Base-by-base conservation (phyloP, 2,797 vertebrate species). In the Bradypodion ventrale region DNA sequence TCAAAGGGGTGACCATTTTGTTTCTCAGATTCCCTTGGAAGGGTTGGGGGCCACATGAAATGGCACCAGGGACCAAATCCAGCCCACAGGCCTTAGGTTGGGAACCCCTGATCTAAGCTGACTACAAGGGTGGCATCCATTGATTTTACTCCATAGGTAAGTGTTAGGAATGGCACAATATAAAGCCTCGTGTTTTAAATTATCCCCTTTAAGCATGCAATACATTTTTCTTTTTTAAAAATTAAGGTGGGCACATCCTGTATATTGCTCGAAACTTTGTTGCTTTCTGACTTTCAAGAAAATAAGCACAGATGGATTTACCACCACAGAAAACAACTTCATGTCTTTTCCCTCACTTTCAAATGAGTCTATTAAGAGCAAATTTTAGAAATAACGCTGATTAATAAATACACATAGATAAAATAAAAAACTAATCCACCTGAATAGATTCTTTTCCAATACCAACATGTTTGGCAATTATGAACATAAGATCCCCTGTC, bases 361-460 rank as follows among this genome's bases (percentile, higher is more conserved):
- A 60, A 60, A 49, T 69, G n/a, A n/a, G 25, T 70, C 52, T 70
- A 25, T n/a, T 72, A 75, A 77, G 13, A 81, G 9, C 59, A 16
- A 77, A 65, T 80, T 70, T 37, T 59, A 76, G 66, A 76, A 75
- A 69, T 60, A 76, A 21, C 25, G 49, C 46, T 70, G 52, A 49
- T n/a, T n/a, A n/a, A n/a, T 49, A 49, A 2, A 49, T n/a, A 29
- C 10, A 66, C n/a, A 65, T 66, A 16, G 19, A 37, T 23, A 25
- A n/a, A 52, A 49, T 46, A 75, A 82, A 74, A 82, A 75, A 2
- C 2, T 5, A 32, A 32, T 19, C 29, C 3, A 12, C 40, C 56
- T 9, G 60, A 81, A 60, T 29, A 40, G 49, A 35, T 75, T 5
- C 37, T 25, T 29, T n/a, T 16, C 25, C 5, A 29, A 62, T 44